Base-by-base conservation (phyloP, 2,113 vertebrate genomes). In the Etheostoma spectabile region DNA sequence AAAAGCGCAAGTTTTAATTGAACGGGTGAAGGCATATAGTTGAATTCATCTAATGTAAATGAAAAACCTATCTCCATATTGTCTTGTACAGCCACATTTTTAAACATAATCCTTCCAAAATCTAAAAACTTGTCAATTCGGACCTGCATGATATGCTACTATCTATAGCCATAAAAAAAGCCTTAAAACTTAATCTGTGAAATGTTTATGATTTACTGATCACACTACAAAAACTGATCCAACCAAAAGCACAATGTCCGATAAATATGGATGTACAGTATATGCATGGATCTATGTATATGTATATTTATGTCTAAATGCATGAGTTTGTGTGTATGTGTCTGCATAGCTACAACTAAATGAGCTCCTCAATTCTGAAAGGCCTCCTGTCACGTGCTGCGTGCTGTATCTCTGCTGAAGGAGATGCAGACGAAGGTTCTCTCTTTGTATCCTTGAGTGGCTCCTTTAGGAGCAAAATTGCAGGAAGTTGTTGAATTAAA, bases 401-500 rank as follows among this genome's bases (percentile, higher is more conserved):
- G n/a, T 71, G 64, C 78, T 84, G 16, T 77, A 69, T 80, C 79
- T 89, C 64, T 84, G 72, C 72, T 73, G 71, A 82, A 89, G 79
- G 77, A 89, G 84, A 82, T 73, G 86, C 92, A 85, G 85, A 83
- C 63, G 84, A 82, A 91, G 80, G 71, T 76, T 91, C 89, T 84
- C 53, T 88, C 77, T 88, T 87, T 92, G 82, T 89, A 84, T 88
- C 91, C 87, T 87, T 87, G 84, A 93, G 92, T 91, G 77, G 86
- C 91, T 93, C 89, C 89, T 93, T 92, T 88, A 90, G 84, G 79
- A 88, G 88, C 89, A 88, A 94, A 94, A 95, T 94, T 93, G 91
- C 93, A 90, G 94, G 90, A 95, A 95, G 92, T 94, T 88, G 85
- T 88, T 91, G 92, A 95, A 95, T 94, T 92, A 94, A 94, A 94